These are phyloP conservation scores for Dendrolimus punctatus DNA, from an alignment of 1,140 invertebrate species.

Conservation along the genomic window DNA sequence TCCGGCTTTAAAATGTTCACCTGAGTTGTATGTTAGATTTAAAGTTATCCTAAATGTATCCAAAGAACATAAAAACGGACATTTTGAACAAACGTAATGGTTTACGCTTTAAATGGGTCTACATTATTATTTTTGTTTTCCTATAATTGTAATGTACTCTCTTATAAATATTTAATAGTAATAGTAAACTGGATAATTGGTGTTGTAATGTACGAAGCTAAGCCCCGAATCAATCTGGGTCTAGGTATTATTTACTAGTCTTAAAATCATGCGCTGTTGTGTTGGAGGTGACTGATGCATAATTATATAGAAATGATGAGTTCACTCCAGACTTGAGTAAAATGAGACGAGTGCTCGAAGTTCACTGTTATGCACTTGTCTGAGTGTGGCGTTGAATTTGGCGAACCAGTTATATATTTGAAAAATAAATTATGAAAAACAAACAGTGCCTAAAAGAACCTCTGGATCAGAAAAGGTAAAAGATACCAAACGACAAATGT, in stretches of 20 bases:
- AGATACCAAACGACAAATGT: constrained; percentile 33
- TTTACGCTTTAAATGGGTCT: constrained; percentile 39
- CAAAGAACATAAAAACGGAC: constrained; percentile 45
- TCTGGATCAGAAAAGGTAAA: constrained; percentile 26
- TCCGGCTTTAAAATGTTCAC: too few species aligned
- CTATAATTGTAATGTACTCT: constrained; percentile 39
- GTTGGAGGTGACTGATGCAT: constrained; percentile 17
- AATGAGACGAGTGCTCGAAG: too few species aligned
- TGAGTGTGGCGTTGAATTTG: constrained; percentile 26
- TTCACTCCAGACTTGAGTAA: too few species aligned
- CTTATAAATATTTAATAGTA: constrained; percentile 31
- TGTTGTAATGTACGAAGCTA: constrained; percentile 48
- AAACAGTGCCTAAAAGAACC: constrained; percentile 65
- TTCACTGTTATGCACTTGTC: neutral
- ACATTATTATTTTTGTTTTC: constrained; percentile 31
- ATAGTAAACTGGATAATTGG: constrained; percentile 45
- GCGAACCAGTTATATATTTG: constrained; percentile 23
- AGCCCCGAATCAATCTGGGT: constrained; percentile 34
- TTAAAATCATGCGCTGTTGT: constrained; percentile 18
- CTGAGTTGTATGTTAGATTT: too few species aligned
- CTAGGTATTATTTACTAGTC: constrained; percentile 49
- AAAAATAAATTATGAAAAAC: neutral
- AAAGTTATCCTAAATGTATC: constrained; percentile 20
- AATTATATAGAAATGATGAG: constrained; percentile 7
- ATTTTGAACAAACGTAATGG: constrained; percentile 65